A percentile compares a stretch with the other conserved stretches of the same genome.
Conservation (phyloP, 2,113 vertebrate genomes). For the Neogobius melanostomus region DNA sequence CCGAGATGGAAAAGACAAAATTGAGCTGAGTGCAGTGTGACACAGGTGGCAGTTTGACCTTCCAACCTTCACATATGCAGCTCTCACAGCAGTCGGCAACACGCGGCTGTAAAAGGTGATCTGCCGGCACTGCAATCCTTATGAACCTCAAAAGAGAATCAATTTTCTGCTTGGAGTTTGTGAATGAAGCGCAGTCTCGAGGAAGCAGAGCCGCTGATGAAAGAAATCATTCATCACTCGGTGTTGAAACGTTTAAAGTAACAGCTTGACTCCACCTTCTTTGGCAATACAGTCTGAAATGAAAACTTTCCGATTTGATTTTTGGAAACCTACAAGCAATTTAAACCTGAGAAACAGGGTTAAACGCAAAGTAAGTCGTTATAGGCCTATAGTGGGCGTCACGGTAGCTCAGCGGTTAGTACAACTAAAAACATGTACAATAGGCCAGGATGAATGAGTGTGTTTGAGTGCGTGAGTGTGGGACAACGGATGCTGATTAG, state of each 20-base stretch:
- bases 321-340: background rate
- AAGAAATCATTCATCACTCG: background rate
- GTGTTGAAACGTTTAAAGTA: background rate
- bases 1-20: background rate
- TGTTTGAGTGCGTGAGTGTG: too few species aligned
- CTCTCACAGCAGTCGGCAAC: background rate
- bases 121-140: background rate
- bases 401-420: too few species aligned
- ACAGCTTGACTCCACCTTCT: background rate
- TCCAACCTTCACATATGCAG: background rate
- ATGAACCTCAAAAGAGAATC: slow-evolving; percentile 4
- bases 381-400: too few species aligned
- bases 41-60: background rate
- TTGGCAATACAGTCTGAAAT: too few species aligned
- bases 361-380: too few species aligned
- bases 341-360: too few species aligned
- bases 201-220: background rate
- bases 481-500: too few species aligned
- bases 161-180: background rate
- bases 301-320: background rate
- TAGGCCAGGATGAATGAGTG: too few species aligned
- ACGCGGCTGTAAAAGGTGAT: background rate
- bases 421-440: too few species aligned
- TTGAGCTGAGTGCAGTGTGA: background rate
- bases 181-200: background rate